Evolutionary conservation across 2,888 invertebrate species (phyloP), one percentile per base, ranked within the genome.

Genomic region (Noctua pronuba): DNA sequence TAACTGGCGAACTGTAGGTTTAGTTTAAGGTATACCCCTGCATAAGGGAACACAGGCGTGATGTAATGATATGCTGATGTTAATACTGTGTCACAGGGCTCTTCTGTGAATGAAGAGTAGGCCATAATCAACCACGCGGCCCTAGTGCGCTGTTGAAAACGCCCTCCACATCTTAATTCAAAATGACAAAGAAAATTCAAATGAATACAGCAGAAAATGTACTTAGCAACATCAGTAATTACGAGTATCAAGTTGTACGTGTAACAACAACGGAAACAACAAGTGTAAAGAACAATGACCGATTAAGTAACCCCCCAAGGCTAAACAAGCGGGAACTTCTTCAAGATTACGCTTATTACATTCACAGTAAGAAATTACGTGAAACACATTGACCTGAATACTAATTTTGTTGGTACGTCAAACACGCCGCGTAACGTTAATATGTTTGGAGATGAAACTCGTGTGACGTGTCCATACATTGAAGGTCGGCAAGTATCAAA

Each of bases 211-310:
- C 31, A 28, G 13, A 58, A 83, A 83, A 35, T 46, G 44, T 44
- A 68, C n/a, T n/a, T 66, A 60, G 28, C 16, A 65, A 65, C 41
- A 70, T n/a, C 35, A n/a, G 70, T 49, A 52, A 68, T 76, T 28
- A 28, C 21, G 38, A 64, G n/a, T 69, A 68, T 60, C 84, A 80
- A 65, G 38, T 80, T 41, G 18, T 28, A 71, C 70, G 62, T 71
- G 24, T 62, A 38, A 82, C 44, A 67, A 52, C 35, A 35, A 62
- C 28, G 24, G 44, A 73, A 78, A 74, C 78, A 44, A 52, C 78
- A 79, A 84, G 64, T 65, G 71, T 74, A 74, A 72, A 84, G 73
- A 79, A 72, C 84, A 87, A 84, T 74, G 85, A 79, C 87, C 80
- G 85, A 84, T 87, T 84, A 84, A 73, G 64, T 69, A 73, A 79